Conservation (phyloP, 2,113 vertebrate genomes). For the Myotis yumanensis region DNA sequence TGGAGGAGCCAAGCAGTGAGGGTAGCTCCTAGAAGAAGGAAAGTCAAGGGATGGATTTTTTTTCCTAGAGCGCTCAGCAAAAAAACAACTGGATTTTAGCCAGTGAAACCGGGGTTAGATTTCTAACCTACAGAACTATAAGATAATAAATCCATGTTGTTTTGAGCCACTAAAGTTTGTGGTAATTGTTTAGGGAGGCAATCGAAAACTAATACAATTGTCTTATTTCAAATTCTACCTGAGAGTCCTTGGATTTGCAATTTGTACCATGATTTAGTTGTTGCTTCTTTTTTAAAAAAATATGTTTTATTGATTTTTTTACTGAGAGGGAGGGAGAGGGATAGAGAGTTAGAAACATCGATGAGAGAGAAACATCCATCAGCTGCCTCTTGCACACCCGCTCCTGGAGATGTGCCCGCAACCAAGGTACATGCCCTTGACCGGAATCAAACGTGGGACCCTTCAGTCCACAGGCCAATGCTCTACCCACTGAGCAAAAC, state of each 20-base stretch:
- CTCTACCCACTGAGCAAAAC: too few relatives aligned
- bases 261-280: not conserved
- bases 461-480: too few relatives aligned
- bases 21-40: not conserved
- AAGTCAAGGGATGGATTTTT: not conserved
- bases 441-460: too few relatives aligned
- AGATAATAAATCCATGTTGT: not conserved
- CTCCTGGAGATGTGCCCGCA: too few relatives aligned
- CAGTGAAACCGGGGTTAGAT: not conserved
- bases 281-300: not conserved
- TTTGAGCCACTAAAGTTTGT: not conserved
- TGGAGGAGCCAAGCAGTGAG: not conserved
- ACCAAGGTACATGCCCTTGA: too few relatives aligned
- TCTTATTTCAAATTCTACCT: constrained; percentile 13
- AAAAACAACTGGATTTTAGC: not conserved
- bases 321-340: too few relatives aligned
- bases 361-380: too few relatives aligned
- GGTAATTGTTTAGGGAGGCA: not conserved
- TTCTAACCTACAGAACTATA: not conserved
- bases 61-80: not conserved
- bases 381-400: too few relatives aligned
- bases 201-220: not conserved
- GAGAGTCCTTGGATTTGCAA: not conserved
- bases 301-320: too few relatives aligned
- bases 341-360: too few relatives aligned